Conservation (phyloP, 1,140 invertebrate species). For the Nephila pilipes region DNA sequence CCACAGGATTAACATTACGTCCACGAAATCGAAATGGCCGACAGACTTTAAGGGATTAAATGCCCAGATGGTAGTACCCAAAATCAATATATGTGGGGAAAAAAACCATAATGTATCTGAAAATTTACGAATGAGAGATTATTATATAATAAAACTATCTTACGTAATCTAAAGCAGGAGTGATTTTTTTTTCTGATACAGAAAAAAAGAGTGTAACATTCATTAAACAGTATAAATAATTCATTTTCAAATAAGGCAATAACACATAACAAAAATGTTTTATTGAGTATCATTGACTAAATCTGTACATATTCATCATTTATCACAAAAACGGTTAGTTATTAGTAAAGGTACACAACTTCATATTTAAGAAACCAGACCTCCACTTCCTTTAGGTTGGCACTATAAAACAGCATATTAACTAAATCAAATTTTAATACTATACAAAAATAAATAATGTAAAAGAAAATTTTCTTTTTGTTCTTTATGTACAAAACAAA, state of each 20-base stretch:
- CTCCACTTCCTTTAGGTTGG: not conserved
- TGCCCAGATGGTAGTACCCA: no score
- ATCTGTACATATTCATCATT: not conserved
- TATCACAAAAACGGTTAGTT: not conserved
- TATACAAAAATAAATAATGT: not conserved
- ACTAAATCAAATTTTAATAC: not conserved
- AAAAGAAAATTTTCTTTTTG: not conserved
- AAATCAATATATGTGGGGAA: no score
- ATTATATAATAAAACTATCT: no score
- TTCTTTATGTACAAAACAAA: not conserved
- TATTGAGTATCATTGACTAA: not conserved
- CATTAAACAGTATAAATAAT: not conserved
- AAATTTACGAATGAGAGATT: no score
- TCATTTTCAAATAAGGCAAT: not conserved
- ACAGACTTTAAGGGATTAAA: no score
- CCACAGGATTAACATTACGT: no score
- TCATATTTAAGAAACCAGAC: not conserved
- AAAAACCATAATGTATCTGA: no score
- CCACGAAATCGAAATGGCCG: no score
- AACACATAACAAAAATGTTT: not conserved
- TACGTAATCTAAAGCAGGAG: no score
- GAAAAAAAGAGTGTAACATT: not conserved
- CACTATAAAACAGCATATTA: not conserved
- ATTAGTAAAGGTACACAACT: not conserved
- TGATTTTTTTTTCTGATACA: no score